A percentile compares a stretch with the other conserved stretches of the same genome.
These are phyloP conservation scores for Polypedilum pembai DNA, from an alignment of 1,140 invertebrate genomes.

Conservation along the genomic window DNA sequence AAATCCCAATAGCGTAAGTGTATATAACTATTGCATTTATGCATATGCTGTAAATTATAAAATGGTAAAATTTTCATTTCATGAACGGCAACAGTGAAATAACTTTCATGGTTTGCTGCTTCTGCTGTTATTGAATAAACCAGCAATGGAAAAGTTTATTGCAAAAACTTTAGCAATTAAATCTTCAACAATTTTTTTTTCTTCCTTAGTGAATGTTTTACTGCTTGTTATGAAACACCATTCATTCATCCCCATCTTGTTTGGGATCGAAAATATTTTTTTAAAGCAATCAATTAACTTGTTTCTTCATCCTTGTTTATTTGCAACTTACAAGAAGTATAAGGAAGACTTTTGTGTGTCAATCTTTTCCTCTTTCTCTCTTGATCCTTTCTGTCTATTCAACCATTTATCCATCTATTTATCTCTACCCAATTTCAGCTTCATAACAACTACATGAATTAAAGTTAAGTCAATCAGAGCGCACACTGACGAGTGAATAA, in stretches of 20 bases:
- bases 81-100: no score
- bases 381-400: neutral
- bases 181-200: neutral
- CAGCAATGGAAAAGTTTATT: neutral
- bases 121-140: no score
- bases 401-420: neutral
- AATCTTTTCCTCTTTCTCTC: neutral
- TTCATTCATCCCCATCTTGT: neutral
- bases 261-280: neutral
- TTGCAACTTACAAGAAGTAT: neutral
- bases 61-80: no score
- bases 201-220: neutral
- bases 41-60: no score
- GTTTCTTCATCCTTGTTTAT: neutral
- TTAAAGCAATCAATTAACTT: neutral
- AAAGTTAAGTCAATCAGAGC: slow-evolving; percentile 11
- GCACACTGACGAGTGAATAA: neutral
- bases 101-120: no score
- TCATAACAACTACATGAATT: neutral
- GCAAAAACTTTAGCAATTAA: neutral
- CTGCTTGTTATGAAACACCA: neutral
- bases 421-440: neutral
- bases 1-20: no score
- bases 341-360: neutral
- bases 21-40: no score